phyloP scores from a whole-genome alignment of 2,113 vertebrate genomes.

The Oreochromis spilurus region DNA sequence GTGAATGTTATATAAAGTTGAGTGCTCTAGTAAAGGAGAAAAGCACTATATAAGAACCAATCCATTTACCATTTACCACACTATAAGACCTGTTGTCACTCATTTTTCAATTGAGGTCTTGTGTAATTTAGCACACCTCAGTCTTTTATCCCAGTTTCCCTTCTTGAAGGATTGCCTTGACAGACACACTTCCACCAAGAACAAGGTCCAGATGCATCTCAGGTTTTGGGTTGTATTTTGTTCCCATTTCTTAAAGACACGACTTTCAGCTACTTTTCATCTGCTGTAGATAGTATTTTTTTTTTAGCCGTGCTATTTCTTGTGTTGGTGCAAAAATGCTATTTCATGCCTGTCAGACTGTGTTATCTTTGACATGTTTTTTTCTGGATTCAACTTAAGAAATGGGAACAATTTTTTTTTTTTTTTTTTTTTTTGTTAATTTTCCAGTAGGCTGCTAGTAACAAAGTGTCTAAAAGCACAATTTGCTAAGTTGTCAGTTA shows the following conservation, averaged over 20 bases:
- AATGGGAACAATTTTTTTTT: neutral
- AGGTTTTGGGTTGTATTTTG: neutral
- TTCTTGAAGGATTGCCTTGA: neutral
- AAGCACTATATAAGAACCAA: neutral
- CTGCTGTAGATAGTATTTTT: neutral
- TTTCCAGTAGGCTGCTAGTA: neutral
- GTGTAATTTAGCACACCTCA: neutral
- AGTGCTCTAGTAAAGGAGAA: neutral
- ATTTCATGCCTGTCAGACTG: neutral
- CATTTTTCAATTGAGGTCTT: neutral
- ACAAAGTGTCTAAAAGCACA: neutral
- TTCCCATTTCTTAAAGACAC: neutral
- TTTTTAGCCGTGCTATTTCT: neutral
- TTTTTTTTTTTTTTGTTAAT: accelerated
- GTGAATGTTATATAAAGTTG: neutral
- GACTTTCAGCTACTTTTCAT: neutral
- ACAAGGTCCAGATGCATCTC: neutral
- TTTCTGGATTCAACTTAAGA: neutral
- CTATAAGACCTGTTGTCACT: neutral
- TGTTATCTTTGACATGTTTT: neutral
- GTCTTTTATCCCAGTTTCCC: neutral
- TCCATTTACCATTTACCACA: neutral
- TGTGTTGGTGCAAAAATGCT: neutral
- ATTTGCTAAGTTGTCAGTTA: neutral
- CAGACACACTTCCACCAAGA: neutral